phyloP scores from a whole-genome alignment of 1,140 invertebrate genomes.

The Papilio xuthus region DNA sequence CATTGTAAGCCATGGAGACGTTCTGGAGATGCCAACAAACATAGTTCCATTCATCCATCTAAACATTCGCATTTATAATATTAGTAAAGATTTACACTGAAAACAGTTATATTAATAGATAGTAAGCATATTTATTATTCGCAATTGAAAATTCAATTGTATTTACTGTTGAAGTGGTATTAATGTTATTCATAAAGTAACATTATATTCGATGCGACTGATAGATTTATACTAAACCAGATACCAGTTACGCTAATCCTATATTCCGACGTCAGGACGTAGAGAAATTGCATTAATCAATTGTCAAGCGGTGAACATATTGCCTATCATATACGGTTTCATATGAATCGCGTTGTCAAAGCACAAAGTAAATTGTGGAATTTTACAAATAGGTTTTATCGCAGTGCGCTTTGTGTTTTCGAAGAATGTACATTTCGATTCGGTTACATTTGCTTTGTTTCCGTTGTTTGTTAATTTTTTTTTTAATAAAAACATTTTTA shows the following conservation, averaged over 20 bases:
- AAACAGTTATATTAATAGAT: no score
- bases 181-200: neutral
- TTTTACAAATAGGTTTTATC: constrained; percentile 46
- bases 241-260: constrained; percentile 44
- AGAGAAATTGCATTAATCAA: constrained; percentile 77
- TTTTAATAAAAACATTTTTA: no score
- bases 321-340: constrained; percentile 58
- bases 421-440: neutral
- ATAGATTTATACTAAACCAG: constrained; percentile 1
- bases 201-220: neutral
- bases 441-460: neutral
- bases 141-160: neutral
- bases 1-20: no score
- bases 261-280: constrained; percentile 54
- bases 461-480: no score
- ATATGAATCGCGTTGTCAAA: constrained; percentile 52
- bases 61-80: no score
- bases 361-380: constrained; percentile 57
- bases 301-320: constrained; percentile 66
- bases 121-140: neutral
- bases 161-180: neutral
- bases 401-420: neutral
- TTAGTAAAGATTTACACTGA: no score
- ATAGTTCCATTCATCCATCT: no score
- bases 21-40: no score